phyloP scores from a whole-genome alignment of 92 coral and sea anemone genomes.

The Paramuricea clavata region DNA sequence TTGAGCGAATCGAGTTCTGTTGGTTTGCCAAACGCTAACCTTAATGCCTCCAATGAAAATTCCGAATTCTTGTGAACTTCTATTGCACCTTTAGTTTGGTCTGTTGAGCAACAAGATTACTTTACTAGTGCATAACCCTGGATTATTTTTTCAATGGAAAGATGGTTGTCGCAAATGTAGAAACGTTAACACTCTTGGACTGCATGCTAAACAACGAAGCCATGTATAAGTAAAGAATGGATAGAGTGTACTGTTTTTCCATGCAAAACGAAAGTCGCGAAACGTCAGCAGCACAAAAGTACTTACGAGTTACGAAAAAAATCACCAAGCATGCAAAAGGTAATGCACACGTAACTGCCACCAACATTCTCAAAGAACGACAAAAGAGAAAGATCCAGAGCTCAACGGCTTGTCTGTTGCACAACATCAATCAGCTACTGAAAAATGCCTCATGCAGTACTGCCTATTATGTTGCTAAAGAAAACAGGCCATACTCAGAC shows the following conservation, averaged over 20 bases:
- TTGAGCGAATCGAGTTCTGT: slow-evolving; percentile 15
- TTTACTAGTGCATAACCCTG: slow-evolving; percentile 21
- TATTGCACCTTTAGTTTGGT: slow-evolving; percentile 3
- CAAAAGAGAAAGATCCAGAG: slow-evolving; percentile 29
- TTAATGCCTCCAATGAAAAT: slow-evolving; percentile 28
- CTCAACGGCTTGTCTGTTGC: slow-evolving; percentile 36
- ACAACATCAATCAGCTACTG: slow-evolving; percentile 38
- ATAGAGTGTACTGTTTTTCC: slow-evolving; percentile 29
- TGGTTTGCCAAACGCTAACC: slow-evolving; percentile 20
- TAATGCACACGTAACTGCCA: slow-evolving; percentile 32
- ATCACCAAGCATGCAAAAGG: slow-evolving; percentile 19
- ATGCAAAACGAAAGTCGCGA: slow-evolving; percentile 23
- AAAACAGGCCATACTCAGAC: slow-evolving; percentile 33
- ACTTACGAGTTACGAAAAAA: slow-evolving; percentile 12
- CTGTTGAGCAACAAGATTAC: slow-evolving; percentile 40
- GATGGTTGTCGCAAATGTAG: slow-evolving; percentile 36
- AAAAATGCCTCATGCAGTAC: slow-evolving; percentile 34
- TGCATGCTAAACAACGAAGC: slow-evolving; percentile 38
- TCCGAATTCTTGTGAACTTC: slow-evolving; percentile 26
- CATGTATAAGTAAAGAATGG: slow-evolving; percentile 34
- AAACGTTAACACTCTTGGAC: slow-evolving; percentile 38
- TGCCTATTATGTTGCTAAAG: slow-evolving; percentile 31
- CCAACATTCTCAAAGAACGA: slow-evolving; percentile 29
- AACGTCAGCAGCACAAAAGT: slow-evolving; percentile 31
- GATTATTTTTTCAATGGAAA: slow-evolving; percentile 23